A percentile compares a stretch with the other conserved stretches of the same genome.
phyloP scores from a whole-genome alignment of 2,888 invertebrate species.

The Drosophila gaucha region DNA sequence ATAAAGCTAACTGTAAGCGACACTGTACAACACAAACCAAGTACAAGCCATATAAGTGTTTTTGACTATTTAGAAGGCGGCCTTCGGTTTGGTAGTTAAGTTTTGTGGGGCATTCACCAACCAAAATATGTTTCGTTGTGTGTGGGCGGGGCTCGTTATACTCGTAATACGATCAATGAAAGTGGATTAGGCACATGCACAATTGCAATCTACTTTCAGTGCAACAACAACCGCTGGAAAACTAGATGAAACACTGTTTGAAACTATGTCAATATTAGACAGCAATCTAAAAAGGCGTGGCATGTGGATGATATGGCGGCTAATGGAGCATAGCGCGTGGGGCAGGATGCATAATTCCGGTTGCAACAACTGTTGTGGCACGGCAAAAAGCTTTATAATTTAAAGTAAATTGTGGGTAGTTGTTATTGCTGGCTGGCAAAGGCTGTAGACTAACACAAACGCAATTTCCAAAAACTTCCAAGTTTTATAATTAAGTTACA shows the following conservation, averaged over 20 bases:
- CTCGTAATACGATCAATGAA: slow-evolving; percentile 64
- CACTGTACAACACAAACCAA: background rate
- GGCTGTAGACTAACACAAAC: too few relatives aligned
- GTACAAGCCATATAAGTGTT: slow-evolving; percentile 70
- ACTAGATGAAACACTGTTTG: slow-evolving; percentile 40
- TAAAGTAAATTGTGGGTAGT: background rate
- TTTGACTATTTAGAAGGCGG: slow-evolving; percentile 39
- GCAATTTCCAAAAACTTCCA: background rate
- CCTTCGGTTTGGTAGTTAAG: slow-evolving; percentile 29
- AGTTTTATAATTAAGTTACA: slow-evolving; percentile 2
- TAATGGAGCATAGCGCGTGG: background rate
- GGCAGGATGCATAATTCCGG: slow-evolving; percentile 45
- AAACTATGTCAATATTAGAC: slow-evolving; percentile 72
- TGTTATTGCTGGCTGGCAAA: background rate
- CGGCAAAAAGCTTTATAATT: too few relatives aligned
- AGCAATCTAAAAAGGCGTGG: slow-evolving; percentile 66
- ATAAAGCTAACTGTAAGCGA: background rate
- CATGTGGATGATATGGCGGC: background rate
- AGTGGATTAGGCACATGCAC: slow-evolving; percentile 62
- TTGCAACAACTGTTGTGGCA: slow-evolving; percentile 26
- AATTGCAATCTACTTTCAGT: slow-evolving; percentile 60
- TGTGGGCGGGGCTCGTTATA: slow-evolving; percentile 38
- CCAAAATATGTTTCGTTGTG: slow-evolving; percentile 16
- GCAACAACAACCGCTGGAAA: slow-evolving; percentile 25
- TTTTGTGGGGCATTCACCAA: slow-evolving; percentile 32